These are phyloP conservation scores for Nephrotoma appendiculata DNA, from an alignment of 2,888 invertebrate species.

Conservation along the genomic window DNA sequence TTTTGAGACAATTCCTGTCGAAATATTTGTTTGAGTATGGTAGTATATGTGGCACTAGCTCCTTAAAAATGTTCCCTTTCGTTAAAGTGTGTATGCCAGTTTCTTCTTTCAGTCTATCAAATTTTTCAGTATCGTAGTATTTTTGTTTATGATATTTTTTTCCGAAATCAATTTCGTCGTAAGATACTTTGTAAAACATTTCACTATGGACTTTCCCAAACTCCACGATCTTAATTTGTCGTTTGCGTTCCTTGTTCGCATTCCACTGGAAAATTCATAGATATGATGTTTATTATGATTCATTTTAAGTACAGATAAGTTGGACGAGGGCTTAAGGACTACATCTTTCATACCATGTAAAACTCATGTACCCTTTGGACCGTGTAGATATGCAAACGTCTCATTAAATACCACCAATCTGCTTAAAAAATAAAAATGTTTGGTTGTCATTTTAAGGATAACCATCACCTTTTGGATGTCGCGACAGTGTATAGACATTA, in stretches of 20 bases:
- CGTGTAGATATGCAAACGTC: no score
- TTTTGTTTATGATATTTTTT: no score
- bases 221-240: background rate
- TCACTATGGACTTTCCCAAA: background rate
- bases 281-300: background rate
- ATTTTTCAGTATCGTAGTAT: no score
- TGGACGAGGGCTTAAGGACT: background rate
- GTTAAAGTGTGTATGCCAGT: background rate
- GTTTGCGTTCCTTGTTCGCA: background rate
- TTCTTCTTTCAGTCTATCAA: no score
- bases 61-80: background rate
- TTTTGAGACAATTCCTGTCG: background rate
- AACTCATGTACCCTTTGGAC: no score
- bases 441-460: background rate
- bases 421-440: no score
- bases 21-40: background rate
- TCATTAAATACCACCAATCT: no score
- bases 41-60: background rate
- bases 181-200: no score
- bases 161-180: no score
- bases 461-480: background rate
- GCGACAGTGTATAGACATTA: background rate
- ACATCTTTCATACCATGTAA: background rate
- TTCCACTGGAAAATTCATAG: background rate
- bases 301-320: background rate